phyloP scores from a whole-genome alignment of 2,888 invertebrate genomes.

The Periphyllus acericola region DNA sequence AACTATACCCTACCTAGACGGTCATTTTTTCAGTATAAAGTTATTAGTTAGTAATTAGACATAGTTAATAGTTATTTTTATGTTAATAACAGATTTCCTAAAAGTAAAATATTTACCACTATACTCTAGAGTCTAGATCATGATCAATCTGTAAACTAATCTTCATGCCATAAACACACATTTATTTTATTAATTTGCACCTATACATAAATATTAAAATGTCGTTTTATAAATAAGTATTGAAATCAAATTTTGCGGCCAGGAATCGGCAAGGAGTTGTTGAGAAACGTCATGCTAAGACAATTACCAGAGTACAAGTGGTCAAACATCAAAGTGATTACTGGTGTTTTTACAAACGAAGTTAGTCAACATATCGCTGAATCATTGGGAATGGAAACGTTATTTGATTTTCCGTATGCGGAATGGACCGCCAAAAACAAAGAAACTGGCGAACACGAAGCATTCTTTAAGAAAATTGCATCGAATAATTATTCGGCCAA shows the following conservation, averaged over 20 bases:
- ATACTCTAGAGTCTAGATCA: too few relatives aligned
- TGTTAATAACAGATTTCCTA: too few relatives aligned
- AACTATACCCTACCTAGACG: too few relatives aligned
- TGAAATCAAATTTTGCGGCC: background rate
- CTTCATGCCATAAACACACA: too few relatives aligned
- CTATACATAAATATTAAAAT: background rate
- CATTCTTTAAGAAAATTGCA: background rate
- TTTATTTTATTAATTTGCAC: too few relatives aligned
- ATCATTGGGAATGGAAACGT: conserved; percentile 37
- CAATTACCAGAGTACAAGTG: conserved; percentile 39
- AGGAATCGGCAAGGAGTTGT: conserved; percentile 43
- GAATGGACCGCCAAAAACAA: conserved; percentile 7
- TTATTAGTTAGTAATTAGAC: too few relatives aligned
- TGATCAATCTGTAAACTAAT: too few relatives aligned
- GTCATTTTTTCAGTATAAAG: too few relatives aligned
- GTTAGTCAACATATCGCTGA: conserved; percentile 17
- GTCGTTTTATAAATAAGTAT: background rate
- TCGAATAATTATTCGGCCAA: background rate
- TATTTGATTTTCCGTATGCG: conserved; percentile 19
- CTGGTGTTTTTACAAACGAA: conserved; percentile 29
- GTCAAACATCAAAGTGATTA: conserved; percentile 28
- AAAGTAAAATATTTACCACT: too few relatives aligned
- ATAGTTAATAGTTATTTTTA: too few relatives aligned
- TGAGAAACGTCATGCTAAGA: background rate
- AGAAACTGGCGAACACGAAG: background rate